A percentile compares a stretch with the other conserved stretches of the same genome.
These are phyloP conservation scores for Archivesica marissinica DNA, from an alignment of 1,140 invertebrate species.

Conservation along the genomic window DNA sequence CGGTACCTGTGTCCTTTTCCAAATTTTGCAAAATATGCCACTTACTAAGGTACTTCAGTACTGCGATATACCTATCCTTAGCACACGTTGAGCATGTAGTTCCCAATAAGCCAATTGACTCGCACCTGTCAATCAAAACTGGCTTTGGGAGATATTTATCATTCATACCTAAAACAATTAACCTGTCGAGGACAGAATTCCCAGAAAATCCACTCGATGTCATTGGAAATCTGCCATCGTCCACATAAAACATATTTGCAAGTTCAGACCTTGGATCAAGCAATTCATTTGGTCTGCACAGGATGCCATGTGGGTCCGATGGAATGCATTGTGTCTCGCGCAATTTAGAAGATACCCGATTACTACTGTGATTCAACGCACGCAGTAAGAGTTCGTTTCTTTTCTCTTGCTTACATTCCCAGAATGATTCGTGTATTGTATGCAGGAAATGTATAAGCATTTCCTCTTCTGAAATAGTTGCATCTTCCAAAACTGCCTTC, in stretches of 20 bases:
- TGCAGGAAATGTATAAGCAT: constrained; percentile 12
- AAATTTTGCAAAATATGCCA: neutral
- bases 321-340: constrained; percentile 33
- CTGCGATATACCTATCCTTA: neutral
- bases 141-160: constrained; percentile 41
- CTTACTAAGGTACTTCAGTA: constrained; percentile 51
- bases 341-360: neutral
- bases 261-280: constrained; percentile 26
- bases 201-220: constrained; percentile 6
- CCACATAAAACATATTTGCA: neutral
- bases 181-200: neutral
- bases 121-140: constrained; percentile 59
- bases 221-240: constrained; percentile 30
- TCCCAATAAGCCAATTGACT: constrained; percentile 35
- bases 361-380: constrained; percentile 4
- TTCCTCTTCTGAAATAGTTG: neutral
- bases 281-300: constrained; percentile 24
- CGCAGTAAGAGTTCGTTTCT: neutral
- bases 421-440: neutral
- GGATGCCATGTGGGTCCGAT: constrained; percentile 26
- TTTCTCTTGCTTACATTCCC: neutral
- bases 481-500: neutral
- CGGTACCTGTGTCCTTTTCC: neutral
- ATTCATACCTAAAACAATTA: constrained; percentile 65
- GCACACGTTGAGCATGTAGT: constrained; percentile 18